Percentiles rank a stretch among this genome's conserved stretches.
These are phyloP conservation scores for Meloe dianella DNA, from an alignment of 2,888 invertebrate species.

Conservation along the genomic window DNA sequence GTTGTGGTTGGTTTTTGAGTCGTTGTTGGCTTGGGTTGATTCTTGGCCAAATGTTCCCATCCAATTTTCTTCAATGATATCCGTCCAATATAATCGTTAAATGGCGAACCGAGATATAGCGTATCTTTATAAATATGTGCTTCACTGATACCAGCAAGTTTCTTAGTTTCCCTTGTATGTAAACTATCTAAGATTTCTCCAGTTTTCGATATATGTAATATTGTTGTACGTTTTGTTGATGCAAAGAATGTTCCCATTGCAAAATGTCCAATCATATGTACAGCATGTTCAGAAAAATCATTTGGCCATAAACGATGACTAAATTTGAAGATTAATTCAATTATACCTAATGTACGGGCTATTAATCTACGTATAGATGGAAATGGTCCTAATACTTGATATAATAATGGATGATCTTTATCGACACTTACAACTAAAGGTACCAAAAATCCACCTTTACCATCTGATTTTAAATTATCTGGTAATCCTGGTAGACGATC, in stretches of 20 bases:
- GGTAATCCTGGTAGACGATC: conserved; percentile 80
- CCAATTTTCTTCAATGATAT: conserved; percentile 66
- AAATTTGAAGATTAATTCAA: conserved; percentile 70
- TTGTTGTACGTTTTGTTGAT: conserved; percentile 62
- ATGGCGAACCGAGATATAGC: conserved; percentile 73
- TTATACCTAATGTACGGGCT: conserved; percentile 64
- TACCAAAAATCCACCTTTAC: conserved; percentile 73
- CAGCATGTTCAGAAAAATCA: conserved; percentile 66
- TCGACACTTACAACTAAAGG: conserved; percentile 65
- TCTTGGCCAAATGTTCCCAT: conserved; percentile 45
- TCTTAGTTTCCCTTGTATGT: conserved; percentile 65
- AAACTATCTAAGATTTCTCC: conserved; percentile 76
- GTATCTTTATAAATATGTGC: conserved; percentile 69
- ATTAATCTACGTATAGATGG: conserved; percentile 71
- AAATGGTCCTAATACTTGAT: conserved; percentile 65
- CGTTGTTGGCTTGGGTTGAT: conserved; percentile 30
- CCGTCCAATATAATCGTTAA: conserved; percentile 69
- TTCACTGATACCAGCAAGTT: conserved; percentile 66
- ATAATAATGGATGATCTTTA: conserved; percentile 64
- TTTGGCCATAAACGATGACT: conserved; percentile 72
- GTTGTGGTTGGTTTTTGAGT: conserved; percentile 37
- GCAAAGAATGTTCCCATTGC: conserved; percentile 50
- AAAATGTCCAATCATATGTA: conserved; percentile 73
- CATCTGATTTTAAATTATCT: conserved; percentile 66
- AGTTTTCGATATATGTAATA: conserved; percentile 72